Evolutionary conservation across 2,888 invertebrate genomes (phyloP).

Genomic region (Stomorhina lunata): DNA sequence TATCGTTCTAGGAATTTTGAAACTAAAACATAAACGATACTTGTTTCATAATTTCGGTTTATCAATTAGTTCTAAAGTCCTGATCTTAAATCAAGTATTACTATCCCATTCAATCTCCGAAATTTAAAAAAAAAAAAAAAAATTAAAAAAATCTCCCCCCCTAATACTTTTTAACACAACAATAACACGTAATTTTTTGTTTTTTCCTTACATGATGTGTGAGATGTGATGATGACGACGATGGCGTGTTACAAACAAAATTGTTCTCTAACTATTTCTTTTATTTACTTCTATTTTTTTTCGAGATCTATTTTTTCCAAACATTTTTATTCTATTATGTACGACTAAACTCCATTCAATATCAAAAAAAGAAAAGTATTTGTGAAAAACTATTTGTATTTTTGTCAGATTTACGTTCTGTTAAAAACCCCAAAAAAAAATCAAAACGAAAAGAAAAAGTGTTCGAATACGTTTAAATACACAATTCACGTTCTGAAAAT

Average conservation of each 20-base stretch:
- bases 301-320: neutral
- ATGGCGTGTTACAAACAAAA: conserved; percentile 15
- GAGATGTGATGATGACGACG: conserved; percentile 8
- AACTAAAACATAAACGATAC: too few species aligned
- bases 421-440: neutral
- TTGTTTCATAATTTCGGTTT: too few species aligned
- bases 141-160: neutral
- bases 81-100: too few species aligned
- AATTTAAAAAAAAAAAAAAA: neutral
- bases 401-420: neutral
- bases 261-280: neutral
- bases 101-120: too few species aligned
- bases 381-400: neutral
- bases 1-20: too few species aligned
- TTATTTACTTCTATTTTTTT: too few species aligned
- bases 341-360: neutral
- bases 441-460: neutral
- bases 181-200: neutral
- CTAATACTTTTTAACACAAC: neutral
- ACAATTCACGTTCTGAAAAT: neutral
- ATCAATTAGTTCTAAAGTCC: too few species aligned
- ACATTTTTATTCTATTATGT: conserved; percentile 16
- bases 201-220: conserved; percentile 38
- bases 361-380: neutral
- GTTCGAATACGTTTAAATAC: neutral